These are phyloP conservation scores for Chirona hameri DNA, from an alignment of 2,888 invertebrate genomes.

Conservation along the genomic window DNA sequence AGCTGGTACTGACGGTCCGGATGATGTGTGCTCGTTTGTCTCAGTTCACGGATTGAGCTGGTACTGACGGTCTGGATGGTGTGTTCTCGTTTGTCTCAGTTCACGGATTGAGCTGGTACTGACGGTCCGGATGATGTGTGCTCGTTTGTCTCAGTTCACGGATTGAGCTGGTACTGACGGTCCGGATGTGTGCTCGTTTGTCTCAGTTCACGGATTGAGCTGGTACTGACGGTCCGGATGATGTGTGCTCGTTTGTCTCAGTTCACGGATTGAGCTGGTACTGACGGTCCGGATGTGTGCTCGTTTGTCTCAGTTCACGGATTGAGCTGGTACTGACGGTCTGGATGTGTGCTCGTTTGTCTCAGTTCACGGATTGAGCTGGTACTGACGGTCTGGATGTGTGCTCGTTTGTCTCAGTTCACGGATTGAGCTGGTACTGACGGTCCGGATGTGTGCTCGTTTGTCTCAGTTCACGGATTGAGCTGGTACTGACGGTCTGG, in stretches of 20 bases:
- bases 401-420: constrained; percentile 52
- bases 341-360: not conserved
- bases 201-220: constrained; percentile 64
- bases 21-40: not conserved
- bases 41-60: constrained; percentile 63
- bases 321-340: constrained; percentile 44
- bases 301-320: constrained; percentile 61
- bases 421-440: constrained; percentile 55
- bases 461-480: constrained; percentile 65
- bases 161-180: constrained; percentile 49
- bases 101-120: constrained; percentile 57
- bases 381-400: not conserved
- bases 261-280: constrained; percentile 59
- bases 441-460: not conserved
- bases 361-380: constrained; percentile 64
- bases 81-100: constrained; percentile 49
- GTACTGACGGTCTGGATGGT: not conserved
- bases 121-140: not conserved
- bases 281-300: not conserved
- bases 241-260: constrained; percentile 45
- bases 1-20: not conserved
- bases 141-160: constrained; percentile 58
- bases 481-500: not conserved
- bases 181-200: not conserved
- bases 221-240: not conserved